These are phyloP conservation scores for Coracopsis vasa DNA, from an alignment of 2,113 vertebrate genomes.

Conservation along the genomic window DNA sequence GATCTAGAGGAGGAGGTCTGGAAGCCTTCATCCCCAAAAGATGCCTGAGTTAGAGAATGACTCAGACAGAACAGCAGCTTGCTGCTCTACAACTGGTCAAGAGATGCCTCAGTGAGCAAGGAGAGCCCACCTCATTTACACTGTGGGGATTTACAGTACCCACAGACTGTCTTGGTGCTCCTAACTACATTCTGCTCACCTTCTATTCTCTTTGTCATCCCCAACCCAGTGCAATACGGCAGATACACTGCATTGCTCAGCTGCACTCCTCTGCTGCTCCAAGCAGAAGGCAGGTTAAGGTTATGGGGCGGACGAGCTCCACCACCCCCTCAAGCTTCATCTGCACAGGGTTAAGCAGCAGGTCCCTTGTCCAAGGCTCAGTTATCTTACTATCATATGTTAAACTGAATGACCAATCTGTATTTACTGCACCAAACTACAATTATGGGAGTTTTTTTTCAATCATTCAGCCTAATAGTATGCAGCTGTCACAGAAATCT, in stretches of 20 bases:
- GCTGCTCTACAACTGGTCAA: neutral
- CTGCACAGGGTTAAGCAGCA: neutral
- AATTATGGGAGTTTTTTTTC: neutral
- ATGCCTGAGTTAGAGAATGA: accelerated
- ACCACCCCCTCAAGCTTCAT: neutral
- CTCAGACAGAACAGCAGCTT: neutral
- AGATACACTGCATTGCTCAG: accelerated
- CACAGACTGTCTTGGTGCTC: neutral
- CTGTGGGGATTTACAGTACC: neutral
- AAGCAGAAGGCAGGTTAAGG: neutral
- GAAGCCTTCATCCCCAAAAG: neutral
- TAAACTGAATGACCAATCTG: neutral
- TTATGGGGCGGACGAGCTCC: neutral
- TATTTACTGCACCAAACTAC: neutral
- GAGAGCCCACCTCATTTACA: accelerated
- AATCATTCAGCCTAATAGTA: conserved; percentile 27
- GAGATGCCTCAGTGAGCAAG: neutral
- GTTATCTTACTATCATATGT: neutral
- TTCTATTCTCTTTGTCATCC: neutral
- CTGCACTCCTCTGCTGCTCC: neutral
- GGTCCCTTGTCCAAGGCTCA: neutral
- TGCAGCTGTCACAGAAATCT: conserved; percentile 47
- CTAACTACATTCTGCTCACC: neutral
- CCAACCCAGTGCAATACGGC: neutral
- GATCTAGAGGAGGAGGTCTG: neutral